Conservation (phyloP, 2,113 vertebrate genomes). For the Procavia capensis region DNA sequence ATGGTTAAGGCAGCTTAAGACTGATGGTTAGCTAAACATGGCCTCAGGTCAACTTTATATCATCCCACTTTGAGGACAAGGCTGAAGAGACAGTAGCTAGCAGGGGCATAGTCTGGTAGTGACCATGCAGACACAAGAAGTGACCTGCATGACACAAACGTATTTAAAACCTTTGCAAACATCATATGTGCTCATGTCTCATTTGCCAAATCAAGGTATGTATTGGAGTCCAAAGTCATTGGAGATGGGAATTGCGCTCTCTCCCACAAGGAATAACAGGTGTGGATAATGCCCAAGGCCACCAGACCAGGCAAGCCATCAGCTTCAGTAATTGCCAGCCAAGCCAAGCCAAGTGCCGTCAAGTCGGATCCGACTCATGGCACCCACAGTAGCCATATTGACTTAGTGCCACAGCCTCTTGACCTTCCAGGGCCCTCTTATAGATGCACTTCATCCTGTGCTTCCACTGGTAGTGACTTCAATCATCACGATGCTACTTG, state of each 20-base stretch:
- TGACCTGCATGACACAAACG: neutral
- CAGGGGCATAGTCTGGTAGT: neutral
- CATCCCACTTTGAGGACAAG: neutral
- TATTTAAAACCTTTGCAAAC: neutral
- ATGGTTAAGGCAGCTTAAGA: neutral
- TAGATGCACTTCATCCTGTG: neutral
- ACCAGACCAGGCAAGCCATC: neutral
- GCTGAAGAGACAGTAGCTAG: neutral
- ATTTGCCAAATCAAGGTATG: neutral
- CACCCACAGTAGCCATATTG: neutral
- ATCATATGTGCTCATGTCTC: neutral
- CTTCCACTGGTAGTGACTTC: neutral
- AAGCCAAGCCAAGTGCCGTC: no score
- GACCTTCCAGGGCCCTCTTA: neutral
- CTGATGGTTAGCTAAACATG: neutral
- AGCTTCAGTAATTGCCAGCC: neutral
- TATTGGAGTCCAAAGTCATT: neutral
- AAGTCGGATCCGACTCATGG: no score
- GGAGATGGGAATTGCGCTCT: neutral
- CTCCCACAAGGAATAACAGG: neutral
- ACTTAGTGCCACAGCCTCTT: neutral
- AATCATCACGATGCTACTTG: neutral
- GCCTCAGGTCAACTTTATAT: neutral
- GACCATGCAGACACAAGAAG: neutral
- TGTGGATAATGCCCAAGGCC: neutral